Conservation (phyloP, 1,140 invertebrate species). For the Ceratina japonica region DNA sequence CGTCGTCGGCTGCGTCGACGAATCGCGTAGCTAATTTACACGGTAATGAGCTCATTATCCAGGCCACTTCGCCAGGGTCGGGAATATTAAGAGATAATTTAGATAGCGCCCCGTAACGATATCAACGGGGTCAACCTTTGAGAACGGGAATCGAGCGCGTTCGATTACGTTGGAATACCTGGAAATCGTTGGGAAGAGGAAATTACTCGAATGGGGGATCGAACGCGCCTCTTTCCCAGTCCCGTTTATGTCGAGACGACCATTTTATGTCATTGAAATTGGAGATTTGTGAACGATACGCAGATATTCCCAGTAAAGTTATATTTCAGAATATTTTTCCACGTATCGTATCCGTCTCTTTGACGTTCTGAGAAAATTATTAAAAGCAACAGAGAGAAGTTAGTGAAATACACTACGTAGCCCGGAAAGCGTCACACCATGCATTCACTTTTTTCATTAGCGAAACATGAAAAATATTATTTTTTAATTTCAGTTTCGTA, state of each 20-base stretch:
- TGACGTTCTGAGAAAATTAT: too few relatives aligned
- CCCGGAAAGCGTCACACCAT: too few relatives aligned
- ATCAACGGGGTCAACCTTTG: constrained; percentile 30
- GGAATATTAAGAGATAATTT: constrained; percentile 40
- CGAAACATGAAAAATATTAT: too few relatives aligned
- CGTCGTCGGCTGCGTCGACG: not conserved
- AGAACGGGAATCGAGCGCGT: not conserved
- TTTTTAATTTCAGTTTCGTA: too few relatives aligned
- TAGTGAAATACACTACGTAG: too few relatives aligned
- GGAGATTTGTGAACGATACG: not conserved
- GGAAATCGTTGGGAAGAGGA: not conserved
- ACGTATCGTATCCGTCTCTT: not conserved
- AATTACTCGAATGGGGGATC: not conserved
- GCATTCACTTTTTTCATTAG: too few relatives aligned
- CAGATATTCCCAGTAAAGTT: not conserved
- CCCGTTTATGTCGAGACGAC: not conserved
- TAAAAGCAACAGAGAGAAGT: too few relatives aligned
- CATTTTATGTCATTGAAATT: not conserved
- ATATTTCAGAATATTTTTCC: not conserved
- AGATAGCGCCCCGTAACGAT: constrained; percentile 20
- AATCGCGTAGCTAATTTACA: constrained; percentile 48
- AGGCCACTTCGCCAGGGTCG: not conserved
- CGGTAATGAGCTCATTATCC: constrained; percentile 55
- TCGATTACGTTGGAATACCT: not conserved
- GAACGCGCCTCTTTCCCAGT: not conserved